Evolutionary conservation across 2,797 vertebrate genomes (phyloP).

Genomic region (Pogonophryne albipinna): DNA sequence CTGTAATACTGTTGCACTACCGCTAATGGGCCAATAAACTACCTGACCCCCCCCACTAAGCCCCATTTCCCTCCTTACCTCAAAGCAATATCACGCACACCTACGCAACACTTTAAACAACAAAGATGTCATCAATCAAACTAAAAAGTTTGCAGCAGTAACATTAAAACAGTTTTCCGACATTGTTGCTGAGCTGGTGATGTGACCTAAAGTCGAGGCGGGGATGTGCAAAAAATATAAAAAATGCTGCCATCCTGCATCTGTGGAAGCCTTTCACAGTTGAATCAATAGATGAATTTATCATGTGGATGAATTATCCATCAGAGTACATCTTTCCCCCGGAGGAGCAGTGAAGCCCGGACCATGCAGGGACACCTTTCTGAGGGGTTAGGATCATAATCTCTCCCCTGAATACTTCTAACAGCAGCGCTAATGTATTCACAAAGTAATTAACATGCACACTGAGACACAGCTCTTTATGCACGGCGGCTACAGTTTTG

Average conservation of each 20-base stretch:
- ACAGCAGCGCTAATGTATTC: conserved; percentile 40
- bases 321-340: conserved; percentile 36
- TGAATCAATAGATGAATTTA: conserved; percentile 55
- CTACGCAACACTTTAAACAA: conserved; percentile 38
- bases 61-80: neutral
- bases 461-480: conserved; percentile 28
- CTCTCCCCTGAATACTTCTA: conserved; percentile 28
- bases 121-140: conserved; percentile 60
- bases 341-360: conserved; percentile 25
- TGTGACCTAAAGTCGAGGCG: conserved; percentile 20
- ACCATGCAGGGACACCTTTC: conserved; percentile 44
- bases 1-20: conserved; percentile 68
- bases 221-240: neutral
- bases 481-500: conserved; percentile 43
- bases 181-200: conserved; percentile 15
- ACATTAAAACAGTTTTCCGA: conserved; percentile 41
- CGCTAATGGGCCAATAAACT: conserved; percentile 71
- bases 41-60: conserved; percentile 42
- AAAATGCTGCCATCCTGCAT: conserved; percentile 10
- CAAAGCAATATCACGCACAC: conserved; percentile 18
- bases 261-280: conserved; percentile 27
- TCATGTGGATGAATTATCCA: conserved; percentile 60
- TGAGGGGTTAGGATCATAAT: conserved; percentile 26
- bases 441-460: conserved; percentile 52
- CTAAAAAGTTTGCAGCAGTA: conserved; percentile 44